Base-by-base conservation (phyloP, 1,140 invertebrate species). In the Drosophila pandora region DNA sequence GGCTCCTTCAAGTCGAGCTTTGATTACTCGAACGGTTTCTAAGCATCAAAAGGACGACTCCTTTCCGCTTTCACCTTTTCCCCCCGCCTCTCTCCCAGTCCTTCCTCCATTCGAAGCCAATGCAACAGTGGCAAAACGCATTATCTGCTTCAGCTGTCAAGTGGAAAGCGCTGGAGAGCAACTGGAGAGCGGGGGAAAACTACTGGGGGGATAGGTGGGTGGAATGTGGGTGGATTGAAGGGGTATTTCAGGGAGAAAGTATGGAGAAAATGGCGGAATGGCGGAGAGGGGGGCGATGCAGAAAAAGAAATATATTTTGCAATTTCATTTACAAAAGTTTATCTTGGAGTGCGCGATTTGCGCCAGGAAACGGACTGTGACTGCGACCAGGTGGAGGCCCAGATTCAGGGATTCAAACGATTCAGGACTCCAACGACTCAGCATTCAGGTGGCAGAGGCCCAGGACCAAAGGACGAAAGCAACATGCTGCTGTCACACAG, bases 311-410 rank as follows among this genome's bases (percentile, higher is more conserved):
- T 58, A 73, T 76, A 87, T 87, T 87, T 64, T 78, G 78, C 82
- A 85, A 85, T 85, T 85, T 87, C 82, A 87, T 85, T 85, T 85
- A 85, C 82, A 85, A 85, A 85, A 85, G 82, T 85, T 87, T 85
- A 85, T 81, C 82, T 75, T 81, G 74, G 76, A 85, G 82, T 75
- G 77, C 77, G 73, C 81, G 80, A 77, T 77, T 80, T 52, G 62
- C 37, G 56, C 39, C 58, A 58, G 72, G 53, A 56, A 76, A 68
- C 58, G 47, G 70, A 45, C 65, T 48, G 62, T 60, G 64, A 68
- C 58, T 67, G 60, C 48, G 48, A 68, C 50, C 52, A 69, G 65
- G 65, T 58, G 56, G 43, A 50, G 32, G 57, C 17, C 45, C 43
- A 6, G 39, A 23, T 50, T 22, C 61, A 37, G 41, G 9, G 43